Evolutionary conservation across 2,113 vertebrate genomes (phyloP).

Genomic region (Hemichromis elongatus): DNA sequence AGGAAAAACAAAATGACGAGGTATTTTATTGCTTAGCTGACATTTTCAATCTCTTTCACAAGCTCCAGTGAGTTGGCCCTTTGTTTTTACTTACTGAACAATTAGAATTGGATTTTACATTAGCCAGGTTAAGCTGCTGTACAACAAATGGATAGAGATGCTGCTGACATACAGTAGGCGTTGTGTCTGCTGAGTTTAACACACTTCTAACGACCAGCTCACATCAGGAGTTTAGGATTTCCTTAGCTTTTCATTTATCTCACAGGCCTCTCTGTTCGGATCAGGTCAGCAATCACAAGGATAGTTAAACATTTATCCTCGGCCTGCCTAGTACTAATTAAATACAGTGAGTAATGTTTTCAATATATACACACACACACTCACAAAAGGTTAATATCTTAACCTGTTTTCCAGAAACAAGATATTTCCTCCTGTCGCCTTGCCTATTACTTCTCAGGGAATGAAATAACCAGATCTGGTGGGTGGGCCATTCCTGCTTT

Average conservation of each 20-base stretch:
- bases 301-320: neutral
- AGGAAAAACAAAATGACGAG: neutral
- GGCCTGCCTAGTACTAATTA: neutral
- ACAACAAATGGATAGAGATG: conserved; percentile 13
- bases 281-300: neutral
- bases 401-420: neutral
- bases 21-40: conserved; percentile 1
- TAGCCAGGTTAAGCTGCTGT: neutral
- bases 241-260: neutral
- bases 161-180: conserved; percentile 47
- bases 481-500: neutral
- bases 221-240: conserved; percentile 14
- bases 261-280: neutral
- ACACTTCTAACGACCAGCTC: conserved; percentile 46
- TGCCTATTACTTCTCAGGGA: neutral
- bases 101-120: conserved; percentile 61
- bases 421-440: neutral
- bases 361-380: neutral
- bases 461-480: neutral
- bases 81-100: conserved; percentile 44
- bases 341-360: neutral
- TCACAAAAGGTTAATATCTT: neutral
- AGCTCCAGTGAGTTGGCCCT: conserved; percentile 6
- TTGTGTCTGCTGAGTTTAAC: conserved; percentile 17
- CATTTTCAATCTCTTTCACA: neutral